Evolutionary conservation across 1,140 invertebrate genomes (phyloP).

Genomic region (Hetaerina americana): DNA sequence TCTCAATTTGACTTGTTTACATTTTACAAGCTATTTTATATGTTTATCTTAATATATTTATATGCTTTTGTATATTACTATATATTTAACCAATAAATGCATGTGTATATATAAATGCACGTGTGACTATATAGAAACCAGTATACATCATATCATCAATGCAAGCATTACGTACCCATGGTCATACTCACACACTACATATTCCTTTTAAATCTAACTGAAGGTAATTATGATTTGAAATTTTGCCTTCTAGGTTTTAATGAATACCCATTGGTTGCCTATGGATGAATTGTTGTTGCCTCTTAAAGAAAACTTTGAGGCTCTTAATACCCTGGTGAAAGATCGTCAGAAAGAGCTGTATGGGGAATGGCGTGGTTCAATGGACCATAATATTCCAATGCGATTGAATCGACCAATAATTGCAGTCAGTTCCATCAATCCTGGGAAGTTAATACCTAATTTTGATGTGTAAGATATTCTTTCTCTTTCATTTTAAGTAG

Average conservation of each 20-base stretch:
- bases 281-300: background rate
- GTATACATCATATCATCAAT: background rate
- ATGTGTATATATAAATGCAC: background rate
- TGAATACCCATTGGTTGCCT: background rate
- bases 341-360: slow-evolving; percentile 33
- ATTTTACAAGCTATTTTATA: background rate
- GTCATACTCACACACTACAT: background rate
- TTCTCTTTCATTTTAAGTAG: background rate
- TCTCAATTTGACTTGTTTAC: no score
- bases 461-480: slow-evolving; percentile 46
- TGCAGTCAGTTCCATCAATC: slow-evolving; percentile 43
- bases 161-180: background rate
- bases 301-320: background rate
- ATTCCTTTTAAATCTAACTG: background rate
- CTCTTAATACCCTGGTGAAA: background rate
- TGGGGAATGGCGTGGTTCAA: slow-evolving; percentile 43
- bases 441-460: slow-evolving; percentile 60
- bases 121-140: background rate
- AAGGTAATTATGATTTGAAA: background rate
- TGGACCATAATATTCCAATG: slow-evolving; percentile 42
- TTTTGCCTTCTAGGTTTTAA: background rate
- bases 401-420: slow-evolving; percentile 58
- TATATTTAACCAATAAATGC: background rate
- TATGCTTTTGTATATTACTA: background rate
- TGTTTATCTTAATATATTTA: background rate